Base-by-base conservation (phyloP, 2,797 vertebrate genomes). In the Silurus aristotelis region DNA sequence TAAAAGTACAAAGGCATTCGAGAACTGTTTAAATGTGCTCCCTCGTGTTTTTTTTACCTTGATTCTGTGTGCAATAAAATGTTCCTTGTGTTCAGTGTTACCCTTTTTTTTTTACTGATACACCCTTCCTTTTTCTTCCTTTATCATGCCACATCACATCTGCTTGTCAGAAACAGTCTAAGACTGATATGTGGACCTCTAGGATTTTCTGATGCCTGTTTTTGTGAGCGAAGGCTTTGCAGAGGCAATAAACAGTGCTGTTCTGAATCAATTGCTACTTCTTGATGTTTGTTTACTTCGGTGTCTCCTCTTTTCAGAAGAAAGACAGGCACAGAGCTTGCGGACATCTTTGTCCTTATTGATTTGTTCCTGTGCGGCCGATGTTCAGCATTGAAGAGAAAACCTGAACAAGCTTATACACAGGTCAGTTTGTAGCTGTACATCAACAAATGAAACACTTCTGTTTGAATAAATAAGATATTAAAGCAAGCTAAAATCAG, bases 231-330 rank as follows among this genome's bases (percentile, higher is more conserved):
- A 70, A 77, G 71, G 83, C 75, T 75, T 71, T 81, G 71, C 70
- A 64, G 48, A 83, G 78, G 68, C 79, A 84, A 85, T 72, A 79
- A 77, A 85, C 64, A 79, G 63, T 64, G 43, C 77, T 85, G 78
- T 70, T 81, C 56, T 84, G 31, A 86, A 85, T 89, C 55, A 58
- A 76, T 25, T 80, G 75, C 71, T 84, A 61, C 82, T 82, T 87
- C 83, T 38, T 78, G 66, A 77, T 87, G 82, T 86, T 89, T 88
- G 87, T 90, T 90, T 88, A 90, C 84, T 58, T 81, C 38, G 63
- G 55, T 63, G 82, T 83, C 64, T 87, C 72, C 67, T 86, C 72
- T 80, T 46, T 67, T 78, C 79, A 63, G 83, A 46, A 79, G 68
- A 79, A 84, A 84, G 64, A 76, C 76, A 60, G 82, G 56, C 71